Base-by-base conservation (phyloP, 2,888 invertebrate genomes). In the Neoitamus cyanurus region DNA sequence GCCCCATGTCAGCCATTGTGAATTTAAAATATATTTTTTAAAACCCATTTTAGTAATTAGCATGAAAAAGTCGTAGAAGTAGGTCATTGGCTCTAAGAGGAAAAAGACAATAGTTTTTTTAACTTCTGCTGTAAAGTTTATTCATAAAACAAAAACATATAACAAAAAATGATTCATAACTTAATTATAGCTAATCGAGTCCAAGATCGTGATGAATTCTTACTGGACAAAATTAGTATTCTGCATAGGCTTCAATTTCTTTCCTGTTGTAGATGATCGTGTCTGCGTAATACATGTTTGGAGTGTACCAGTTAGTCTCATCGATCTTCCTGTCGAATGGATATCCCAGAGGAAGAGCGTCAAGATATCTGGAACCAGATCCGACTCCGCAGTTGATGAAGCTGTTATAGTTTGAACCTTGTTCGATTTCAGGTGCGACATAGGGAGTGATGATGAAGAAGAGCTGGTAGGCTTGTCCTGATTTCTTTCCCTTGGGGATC, bases 261-360 rank as follows among this genome's bases (percentile, higher is more conserved):
- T 92, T 92, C 88, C 93, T 93, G 91, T 95, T 94, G 92, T 93
- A 95, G 88, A 95, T 92, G 87, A 92, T 92, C 4, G 94, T 93
- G 87, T 95, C 94, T 87, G 94, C 92, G 89, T 94, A 94, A 90
- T 92, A 93, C 92, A 94, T 94, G 91, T 96, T 96, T 58, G 94
- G 93, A 20, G 94, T 93, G 87, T 92, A 92, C 92, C 94, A 95
- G 86, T 91, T 92, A 77, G 90, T 90, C 72, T 93, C 92, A 70
- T 93, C 92, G 88, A 95, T 93, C 28, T 92, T 91, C 87, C 95
- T 94, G 89, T 96, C 95, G 89, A 96, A 93, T 86, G 96, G 96
- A 92, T 94, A 96, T 83, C 95, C 95, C 88, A 94, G 92, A 72
- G 95, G 93, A 89, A 93, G 93, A 87, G 92, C 92, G 89, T 96